Base-by-base conservation (phyloP, 1,140 invertebrate genomes). In the Vollenhovia emeryi region DNA sequence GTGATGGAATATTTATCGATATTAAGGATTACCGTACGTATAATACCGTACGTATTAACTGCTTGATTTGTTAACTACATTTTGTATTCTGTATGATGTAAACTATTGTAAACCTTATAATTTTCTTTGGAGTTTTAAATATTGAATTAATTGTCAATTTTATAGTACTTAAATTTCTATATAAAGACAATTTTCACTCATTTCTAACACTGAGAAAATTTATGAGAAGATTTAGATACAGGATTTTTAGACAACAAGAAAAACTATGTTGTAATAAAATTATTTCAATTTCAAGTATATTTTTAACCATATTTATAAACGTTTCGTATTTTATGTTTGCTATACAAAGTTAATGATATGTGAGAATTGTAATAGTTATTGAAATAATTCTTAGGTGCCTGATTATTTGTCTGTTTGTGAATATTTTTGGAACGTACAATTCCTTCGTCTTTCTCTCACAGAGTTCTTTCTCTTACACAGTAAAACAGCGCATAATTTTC, bases 401-500 rank as follows among this genome's bases (percentile, higher is more conserved):
- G 21, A 24, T 36, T 48, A 33, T 50, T 24, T 15, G 1, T 36
- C 6, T 50, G 11, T 15, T 66, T 78, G 8, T 66, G 13, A 24
- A 50, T 66, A 78, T 59, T 59, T 59, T 18, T 18, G 1, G 24
- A 75, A 45, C 4, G n/a, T 7, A 75, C 6, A 68, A 52, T 43
- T 71, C 24, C 5, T 6, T 73, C 27, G 36, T 50, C n/a, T 13
- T 59, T 24, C 2, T 24, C 40, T 43, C 30, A 52, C 15, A 15
- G 27, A 59, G 27, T 82, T 71, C 33, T 68, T 30, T 1, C n/a
- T n/a, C n/a, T n/a, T n/a, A n/a, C n/a, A n/a, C n/a, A n/a, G 27
- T 57, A 57, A 57, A 71, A 45, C 15, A 8, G 36, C 24, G 66
- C n/a, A 73, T 59, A 73, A 33, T 82, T 82, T 45, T 45, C 36